These are phyloP conservation scores for Glareola pratincola DNA, from an alignment of 2,113 vertebrate genomes.

Conservation along the genomic window DNA sequence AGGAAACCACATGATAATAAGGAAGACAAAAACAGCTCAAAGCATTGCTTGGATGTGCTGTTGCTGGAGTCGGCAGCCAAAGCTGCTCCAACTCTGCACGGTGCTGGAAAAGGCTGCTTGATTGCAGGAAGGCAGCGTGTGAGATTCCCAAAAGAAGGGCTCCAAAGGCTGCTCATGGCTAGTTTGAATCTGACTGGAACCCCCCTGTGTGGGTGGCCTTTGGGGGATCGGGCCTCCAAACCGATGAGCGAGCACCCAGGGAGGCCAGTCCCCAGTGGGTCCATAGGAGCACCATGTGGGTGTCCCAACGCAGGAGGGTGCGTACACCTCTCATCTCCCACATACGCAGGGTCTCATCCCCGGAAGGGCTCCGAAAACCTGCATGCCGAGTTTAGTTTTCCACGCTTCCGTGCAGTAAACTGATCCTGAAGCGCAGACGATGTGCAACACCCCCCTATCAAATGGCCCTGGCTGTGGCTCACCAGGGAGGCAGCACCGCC, in stretches of 20 bases:
- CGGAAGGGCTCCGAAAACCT: background rate
- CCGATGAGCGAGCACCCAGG: rapidly evolving
- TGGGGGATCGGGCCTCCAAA: background rate
- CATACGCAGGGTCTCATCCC: rapidly evolving
- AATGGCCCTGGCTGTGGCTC: background rate
- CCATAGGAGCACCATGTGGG: rapidly evolving
- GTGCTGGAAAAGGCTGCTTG: background rate
- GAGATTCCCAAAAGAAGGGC: background rate
- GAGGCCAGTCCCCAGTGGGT: background rate
- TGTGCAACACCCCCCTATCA: background rate
- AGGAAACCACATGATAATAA: background rate
- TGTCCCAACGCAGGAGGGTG: background rate
- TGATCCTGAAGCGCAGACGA: background rate
- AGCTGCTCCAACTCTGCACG: background rate
- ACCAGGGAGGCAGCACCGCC: background rate
- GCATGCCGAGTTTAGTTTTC: background rate
- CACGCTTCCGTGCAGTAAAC: background rate
- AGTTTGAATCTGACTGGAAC: background rate
- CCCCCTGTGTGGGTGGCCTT: background rate
- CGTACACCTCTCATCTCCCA: background rate
- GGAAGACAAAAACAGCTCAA: background rate
- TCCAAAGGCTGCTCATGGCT: background rate
- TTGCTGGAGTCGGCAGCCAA: background rate
- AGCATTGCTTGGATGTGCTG: rapidly evolving
- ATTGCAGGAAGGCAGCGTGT: background rate